Percentiles rank a stretch among this genome's conserved stretches.
These are phyloP conservation scores for Rhadina sibilatrix DNA, from an alignment of 2,113 vertebrate genomes.

Conservation along the genomic window DNA sequence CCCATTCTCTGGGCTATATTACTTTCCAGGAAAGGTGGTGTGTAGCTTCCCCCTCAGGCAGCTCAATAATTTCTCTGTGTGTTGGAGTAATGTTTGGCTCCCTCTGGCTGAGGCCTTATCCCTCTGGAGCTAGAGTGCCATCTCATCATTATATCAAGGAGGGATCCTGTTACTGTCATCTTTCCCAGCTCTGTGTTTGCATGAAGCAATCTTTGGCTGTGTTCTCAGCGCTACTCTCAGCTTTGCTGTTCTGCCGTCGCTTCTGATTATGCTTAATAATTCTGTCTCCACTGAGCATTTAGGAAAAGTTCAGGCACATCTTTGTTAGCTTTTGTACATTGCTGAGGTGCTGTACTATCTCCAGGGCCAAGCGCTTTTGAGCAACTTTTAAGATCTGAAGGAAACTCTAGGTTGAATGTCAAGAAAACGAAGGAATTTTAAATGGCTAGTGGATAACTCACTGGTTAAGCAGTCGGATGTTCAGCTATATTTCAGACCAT, in stretches of 20 bases:
- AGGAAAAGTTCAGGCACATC: not conserved
- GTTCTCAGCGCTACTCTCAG: not conserved
- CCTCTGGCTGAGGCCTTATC: not conserved
- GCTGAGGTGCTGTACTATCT: not conserved
- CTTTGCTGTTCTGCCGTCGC: not conserved
- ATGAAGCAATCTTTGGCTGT: not conserved
- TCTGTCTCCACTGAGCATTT: not conserved
- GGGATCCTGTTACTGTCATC: not conserved
- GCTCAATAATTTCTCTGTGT: not conserved
- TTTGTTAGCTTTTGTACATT: fast-evolving
- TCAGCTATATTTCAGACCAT: not conserved
- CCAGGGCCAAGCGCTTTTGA: not conserved
- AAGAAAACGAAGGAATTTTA: not conserved
- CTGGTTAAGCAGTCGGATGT: fast-evolving
- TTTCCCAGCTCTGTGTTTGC: not conserved
- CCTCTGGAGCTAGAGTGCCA: not conserved
- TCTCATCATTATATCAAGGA: not conserved
- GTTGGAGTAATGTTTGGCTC: not conserved
- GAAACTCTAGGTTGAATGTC: not conserved
- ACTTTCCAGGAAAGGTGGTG: not conserved
- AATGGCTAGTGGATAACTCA: not conserved
- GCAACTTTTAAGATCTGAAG: not conserved
- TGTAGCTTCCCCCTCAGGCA: not conserved
- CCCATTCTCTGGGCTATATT: not conserved
- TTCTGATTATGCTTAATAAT: not conserved